A percentile compares a stretch with the other conserved stretches of the same genome.
Evolutionary conservation across 2,797 vertebrate genomes (phyloP).

Genomic region (Sebastes trivittatus): DNA sequence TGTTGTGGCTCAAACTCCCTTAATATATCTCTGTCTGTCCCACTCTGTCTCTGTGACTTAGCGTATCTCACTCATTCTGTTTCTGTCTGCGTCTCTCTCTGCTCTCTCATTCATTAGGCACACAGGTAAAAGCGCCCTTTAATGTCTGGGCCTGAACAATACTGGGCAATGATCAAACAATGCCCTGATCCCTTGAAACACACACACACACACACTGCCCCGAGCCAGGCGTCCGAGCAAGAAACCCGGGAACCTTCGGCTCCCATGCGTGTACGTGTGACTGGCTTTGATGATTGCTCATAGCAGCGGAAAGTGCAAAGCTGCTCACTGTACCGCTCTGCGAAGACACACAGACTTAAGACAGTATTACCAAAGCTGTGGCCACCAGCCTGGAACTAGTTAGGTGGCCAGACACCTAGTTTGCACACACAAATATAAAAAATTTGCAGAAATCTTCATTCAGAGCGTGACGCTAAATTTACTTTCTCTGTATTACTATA

Average conservation of each 20-base stretch:
- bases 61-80: neutral
- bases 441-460: neutral
- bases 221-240: constrained; percentile 49
- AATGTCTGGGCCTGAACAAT: constrained; percentile 36
- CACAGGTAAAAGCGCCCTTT: constrained; percentile 52
- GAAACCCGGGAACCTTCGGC: constrained; percentile 59
- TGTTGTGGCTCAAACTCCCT: constrained; percentile 10
- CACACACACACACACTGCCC: constrained; percentile 26
- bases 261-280: constrained; percentile 71
- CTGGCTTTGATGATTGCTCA: constrained; percentile 82
- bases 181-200: constrained; percentile 38
- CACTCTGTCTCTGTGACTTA: neutral
- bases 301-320: constrained; percentile 78
- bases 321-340: constrained; percentile 72
- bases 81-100: neutral
- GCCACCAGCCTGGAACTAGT: constrained; percentile 39
- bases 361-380: constrained; percentile 47
- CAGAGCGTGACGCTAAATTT: constrained; percentile 17
- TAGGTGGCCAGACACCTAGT: constrained; percentile 22
- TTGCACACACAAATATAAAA: neutral
- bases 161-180: constrained; percentile 58
- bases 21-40: neutral
- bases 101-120: constrained; percentile 27
- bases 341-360: constrained; percentile 63
- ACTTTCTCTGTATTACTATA: constrained; percentile 26